These are phyloP conservation scores for Acanthiza pusilla DNA, from an alignment of 2,797 vertebrate species.

Conservation along the genomic window DNA sequence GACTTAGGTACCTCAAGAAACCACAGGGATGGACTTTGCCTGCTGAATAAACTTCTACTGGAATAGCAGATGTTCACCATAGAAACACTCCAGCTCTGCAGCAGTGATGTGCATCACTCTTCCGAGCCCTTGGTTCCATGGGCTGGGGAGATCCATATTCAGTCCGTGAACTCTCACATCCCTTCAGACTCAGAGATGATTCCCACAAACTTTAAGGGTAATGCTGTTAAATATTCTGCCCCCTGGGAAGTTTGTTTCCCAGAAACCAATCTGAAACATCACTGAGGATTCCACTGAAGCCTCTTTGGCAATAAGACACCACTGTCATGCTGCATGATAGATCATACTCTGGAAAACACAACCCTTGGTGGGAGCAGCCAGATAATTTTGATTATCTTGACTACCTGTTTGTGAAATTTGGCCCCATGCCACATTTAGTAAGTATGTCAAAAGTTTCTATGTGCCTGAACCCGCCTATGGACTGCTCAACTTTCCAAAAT, in stretches of 20 bases:
- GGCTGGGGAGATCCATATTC: not conserved
- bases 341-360: not conserved
- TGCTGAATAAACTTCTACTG: not conserved
- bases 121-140: not conserved
- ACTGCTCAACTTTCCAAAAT: not conserved
- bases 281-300: not conserved
- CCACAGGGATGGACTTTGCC: not conserved
- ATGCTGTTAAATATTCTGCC: not conserved
- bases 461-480: not conserved
- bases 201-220: not conserved
- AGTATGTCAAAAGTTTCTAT: not conserved
- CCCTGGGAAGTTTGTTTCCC: not conserved
- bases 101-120: not conserved
- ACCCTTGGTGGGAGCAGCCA: conserved; percentile 1
- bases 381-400: not conserved
- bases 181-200: not conserved
- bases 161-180: not conserved
- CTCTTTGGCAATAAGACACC: not conserved
- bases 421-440: not conserved
- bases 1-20: not conserved
- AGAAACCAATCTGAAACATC: not conserved
- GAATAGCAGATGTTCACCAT: not conserved
- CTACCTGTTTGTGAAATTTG: conserved; percentile 1
- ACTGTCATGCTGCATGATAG: not conserved
- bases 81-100: not conserved